Percentiles rank a stretch among this genome's conserved stretches.
Conservation (phyloP, 2,113 vertebrate genomes). For the Butorides virescens region DNA sequence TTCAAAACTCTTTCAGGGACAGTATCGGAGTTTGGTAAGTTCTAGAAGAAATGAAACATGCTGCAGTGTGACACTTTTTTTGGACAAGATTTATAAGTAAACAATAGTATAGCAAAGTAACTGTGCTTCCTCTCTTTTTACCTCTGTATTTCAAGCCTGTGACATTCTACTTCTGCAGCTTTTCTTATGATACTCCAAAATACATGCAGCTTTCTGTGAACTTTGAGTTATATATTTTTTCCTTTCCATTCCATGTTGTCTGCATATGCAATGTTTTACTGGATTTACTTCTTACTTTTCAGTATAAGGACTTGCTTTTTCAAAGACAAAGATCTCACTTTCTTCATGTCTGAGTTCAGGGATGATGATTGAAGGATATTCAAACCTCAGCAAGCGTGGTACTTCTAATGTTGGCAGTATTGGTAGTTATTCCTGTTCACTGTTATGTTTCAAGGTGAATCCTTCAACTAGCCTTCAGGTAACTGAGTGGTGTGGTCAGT, state of each 20-base stretch:
- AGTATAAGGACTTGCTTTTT: neutral
- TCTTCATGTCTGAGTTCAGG: neutral
- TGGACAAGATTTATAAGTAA: neutral
- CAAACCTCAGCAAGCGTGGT: neutral
- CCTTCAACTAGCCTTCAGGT: neutral
- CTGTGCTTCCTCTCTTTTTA: neutral
- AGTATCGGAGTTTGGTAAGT: slow-evolving; percentile 97
- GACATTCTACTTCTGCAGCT: neutral
- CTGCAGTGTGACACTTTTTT: neutral
- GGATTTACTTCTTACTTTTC: neutral
- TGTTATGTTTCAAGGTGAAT: neutral
- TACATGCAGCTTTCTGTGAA: neutral
- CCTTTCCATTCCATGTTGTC: neutral
- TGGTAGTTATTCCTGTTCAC: neutral
- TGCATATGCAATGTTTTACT: neutral
- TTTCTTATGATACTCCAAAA: neutral
- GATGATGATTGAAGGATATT: neutral
- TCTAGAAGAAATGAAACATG: neutral
- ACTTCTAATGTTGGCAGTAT: neutral
- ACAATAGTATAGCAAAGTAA: neutral
- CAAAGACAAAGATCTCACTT: neutral
- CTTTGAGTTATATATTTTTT: neutral
- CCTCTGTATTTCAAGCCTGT: neutral
- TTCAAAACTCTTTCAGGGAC: slow-evolving; percentile 93
- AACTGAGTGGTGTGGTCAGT: neutral